phyloP scores from a whole-genome alignment of 1,140 invertebrate species.

The Oryctes rhinoceros region DNA sequence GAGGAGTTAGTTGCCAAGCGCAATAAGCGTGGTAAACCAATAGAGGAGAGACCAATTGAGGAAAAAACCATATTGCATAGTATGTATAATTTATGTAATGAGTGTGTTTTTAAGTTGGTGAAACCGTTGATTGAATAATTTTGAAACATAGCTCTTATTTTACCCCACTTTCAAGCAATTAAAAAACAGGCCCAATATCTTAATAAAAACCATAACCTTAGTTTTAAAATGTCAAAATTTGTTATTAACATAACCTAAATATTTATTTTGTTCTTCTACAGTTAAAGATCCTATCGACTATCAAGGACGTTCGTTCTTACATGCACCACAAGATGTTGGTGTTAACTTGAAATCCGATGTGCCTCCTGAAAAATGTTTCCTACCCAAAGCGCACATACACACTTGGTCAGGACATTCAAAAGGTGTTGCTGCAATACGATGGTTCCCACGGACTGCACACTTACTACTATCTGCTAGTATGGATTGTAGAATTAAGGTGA shows the following conservation, averaged over 20 bases:
- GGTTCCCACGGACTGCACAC: slow-evolving; percentile 96
- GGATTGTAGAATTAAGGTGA: slow-evolving; percentile 94
- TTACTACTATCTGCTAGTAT: slow-evolving; percentile 94
- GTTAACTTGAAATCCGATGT: slow-evolving; percentile 93
- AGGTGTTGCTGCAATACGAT: slow-evolving; percentile 94
- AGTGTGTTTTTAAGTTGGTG: not conserved
- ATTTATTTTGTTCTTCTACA: slow-evolving; percentile 60
- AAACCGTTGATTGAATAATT: too few relatives aligned
- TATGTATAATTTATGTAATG: slow-evolving; percentile 64
- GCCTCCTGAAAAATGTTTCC: slow-evolving; percentile 94
- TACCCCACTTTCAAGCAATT: too few relatives aligned
- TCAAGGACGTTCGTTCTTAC: slow-evolving; percentile 94
- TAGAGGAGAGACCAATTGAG: slow-evolving; percentile 92
- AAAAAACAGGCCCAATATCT: too few relatives aligned
- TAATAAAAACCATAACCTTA: too few relatives aligned
- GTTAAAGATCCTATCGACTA: slow-evolving; percentile 96
- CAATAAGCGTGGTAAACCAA: slow-evolving; percentile 82
- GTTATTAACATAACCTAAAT: too few relatives aligned
- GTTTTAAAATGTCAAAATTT: too few relatives aligned
- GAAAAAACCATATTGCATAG: slow-evolving; percentile 96
- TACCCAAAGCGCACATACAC: slow-evolving; percentile 96
- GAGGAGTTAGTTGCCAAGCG: slow-evolving; percentile 95
- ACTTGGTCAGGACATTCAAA: slow-evolving; percentile 98
- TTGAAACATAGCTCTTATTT: too few relatives aligned
- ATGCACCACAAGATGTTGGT: slow-evolving; percentile 94